phyloP scores from a whole-genome alignment of 1,140 invertebrate species.

The Coelopa frigida region DNA sequence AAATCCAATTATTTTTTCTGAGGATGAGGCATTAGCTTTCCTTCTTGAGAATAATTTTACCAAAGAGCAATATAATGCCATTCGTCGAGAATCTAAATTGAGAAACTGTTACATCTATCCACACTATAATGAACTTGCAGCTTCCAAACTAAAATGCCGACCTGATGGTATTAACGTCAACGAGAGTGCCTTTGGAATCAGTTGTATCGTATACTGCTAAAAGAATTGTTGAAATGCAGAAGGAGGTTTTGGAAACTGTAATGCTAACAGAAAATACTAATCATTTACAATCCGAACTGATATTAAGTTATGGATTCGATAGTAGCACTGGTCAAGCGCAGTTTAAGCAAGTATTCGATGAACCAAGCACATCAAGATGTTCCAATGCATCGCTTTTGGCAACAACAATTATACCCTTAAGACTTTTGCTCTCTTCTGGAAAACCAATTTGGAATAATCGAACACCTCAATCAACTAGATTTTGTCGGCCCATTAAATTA shows the following conservation, averaged over 20 bases:
- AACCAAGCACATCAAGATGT: neutral
- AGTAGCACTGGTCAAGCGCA: neutral
- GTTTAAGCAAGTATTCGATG: slow-evolving; percentile 1
- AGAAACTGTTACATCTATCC: slow-evolving; percentile 6
- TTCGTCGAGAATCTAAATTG: neutral
- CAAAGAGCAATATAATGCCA: neutral
- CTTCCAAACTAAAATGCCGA: neutral
- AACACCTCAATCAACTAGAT: neutral
- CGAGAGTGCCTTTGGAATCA: neutral
- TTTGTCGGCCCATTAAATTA: slow-evolving; percentile 3
- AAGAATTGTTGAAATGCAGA: neutral
- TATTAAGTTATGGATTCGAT: slow-evolving; percentile 3
- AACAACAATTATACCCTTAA: neutral
- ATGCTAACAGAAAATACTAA: neutral
- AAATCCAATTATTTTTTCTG: no score
- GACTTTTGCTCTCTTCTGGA: neutral
- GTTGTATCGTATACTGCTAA: neutral
- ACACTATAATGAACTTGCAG: neutral
- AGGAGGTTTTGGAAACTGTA: neutral
- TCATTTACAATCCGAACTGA: neutral
- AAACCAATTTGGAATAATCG: neutral
- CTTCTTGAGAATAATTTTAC: neutral
- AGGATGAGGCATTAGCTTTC: neutral
- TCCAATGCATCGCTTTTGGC: neutral
- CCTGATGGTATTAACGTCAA: neutral